Conservation (phyloP, 2,113 vertebrate species). For the Chaetodon trifascialis region DNA sequence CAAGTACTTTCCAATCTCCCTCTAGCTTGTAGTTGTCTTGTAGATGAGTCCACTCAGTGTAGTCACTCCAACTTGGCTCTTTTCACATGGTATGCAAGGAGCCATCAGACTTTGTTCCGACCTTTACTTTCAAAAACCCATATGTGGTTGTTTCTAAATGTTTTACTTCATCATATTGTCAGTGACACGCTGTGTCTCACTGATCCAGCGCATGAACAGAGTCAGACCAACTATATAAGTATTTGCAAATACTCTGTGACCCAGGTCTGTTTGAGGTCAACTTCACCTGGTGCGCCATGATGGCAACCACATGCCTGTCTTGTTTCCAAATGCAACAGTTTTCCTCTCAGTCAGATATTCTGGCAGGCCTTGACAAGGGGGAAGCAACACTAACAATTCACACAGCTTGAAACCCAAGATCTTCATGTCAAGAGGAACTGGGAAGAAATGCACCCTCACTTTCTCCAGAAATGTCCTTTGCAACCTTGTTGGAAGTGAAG, state of each 20-base stretch:
- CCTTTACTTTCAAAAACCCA: background rate
- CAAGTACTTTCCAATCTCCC: background rate
- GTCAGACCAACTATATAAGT: slow-evolving; percentile 8
- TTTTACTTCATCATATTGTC: background rate
- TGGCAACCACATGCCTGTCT: slow-evolving; percentile 70
- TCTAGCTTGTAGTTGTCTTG: background rate
- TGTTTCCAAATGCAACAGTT: slow-evolving; percentile 67
- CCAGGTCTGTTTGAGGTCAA: slow-evolving; percentile 31
- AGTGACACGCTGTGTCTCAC: background rate
- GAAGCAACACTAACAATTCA: slow-evolving; percentile 46
- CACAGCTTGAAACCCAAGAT: slow-evolving; percentile 53
- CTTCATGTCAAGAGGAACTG: slow-evolving; percentile 57
- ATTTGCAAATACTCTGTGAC: slow-evolving; percentile 31
- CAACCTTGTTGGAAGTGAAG: slow-evolving; percentile 26
- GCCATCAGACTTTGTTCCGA: background rate
- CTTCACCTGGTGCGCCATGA: slow-evolving; percentile 53
- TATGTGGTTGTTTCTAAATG: background rate
- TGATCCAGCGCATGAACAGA: background rate
- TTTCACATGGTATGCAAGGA: background rate
- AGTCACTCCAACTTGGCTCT: too few species aligned
- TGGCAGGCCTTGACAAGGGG: slow-evolving; percentile 36
- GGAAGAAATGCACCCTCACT: slow-evolving; percentile 25
- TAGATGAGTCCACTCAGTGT: too few species aligned
- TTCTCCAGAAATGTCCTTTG: slow-evolving; percentile 48
- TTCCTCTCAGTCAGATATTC: slow-evolving; percentile 37